phyloP scores from a whole-genome alignment of 1,140 invertebrate genomes.

The Leucophenga varia region DNA sequence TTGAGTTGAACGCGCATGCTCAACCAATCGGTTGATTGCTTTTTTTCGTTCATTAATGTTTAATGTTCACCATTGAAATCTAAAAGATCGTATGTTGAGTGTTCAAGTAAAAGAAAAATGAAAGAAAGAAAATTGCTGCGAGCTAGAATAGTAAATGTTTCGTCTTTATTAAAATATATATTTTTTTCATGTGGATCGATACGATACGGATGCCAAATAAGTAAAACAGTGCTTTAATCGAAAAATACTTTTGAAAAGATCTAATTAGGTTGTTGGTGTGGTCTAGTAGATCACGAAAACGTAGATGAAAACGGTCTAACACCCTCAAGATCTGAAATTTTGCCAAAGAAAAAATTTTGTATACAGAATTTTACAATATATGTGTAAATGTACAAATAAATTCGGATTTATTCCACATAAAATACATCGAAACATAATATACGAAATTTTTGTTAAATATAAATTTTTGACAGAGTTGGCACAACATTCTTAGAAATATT shows the following conservation, averaged over 20 bases:
- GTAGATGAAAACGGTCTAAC: no score
- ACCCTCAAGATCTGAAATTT: no score
- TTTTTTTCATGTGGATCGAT: background rate
- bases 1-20: constrained; percentile 44
- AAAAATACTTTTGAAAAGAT: no score
- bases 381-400: no score
- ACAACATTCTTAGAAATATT: no score
- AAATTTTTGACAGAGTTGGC: constrained; percentile 4
- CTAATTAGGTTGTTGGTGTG: no score
- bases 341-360: no score
- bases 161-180: background rate
- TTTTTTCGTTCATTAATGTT: constrained; percentile 23
- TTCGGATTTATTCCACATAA: no score
- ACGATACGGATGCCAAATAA: background rate
- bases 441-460: background rate
- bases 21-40: constrained; percentile 55
- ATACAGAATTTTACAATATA: no score
- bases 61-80: no score
- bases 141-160: background rate
- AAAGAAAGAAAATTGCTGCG: constrained; percentile 18
- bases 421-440: background rate
- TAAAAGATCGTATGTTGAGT: constrained; percentile 13
- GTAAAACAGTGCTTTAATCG: background rate
- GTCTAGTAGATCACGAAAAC: no score
- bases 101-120: constrained; percentile 28